phyloP scores from a whole-genome alignment of 2,888 invertebrate genomes.

The Scaptodrosophila latifasciaeformis region DNA sequence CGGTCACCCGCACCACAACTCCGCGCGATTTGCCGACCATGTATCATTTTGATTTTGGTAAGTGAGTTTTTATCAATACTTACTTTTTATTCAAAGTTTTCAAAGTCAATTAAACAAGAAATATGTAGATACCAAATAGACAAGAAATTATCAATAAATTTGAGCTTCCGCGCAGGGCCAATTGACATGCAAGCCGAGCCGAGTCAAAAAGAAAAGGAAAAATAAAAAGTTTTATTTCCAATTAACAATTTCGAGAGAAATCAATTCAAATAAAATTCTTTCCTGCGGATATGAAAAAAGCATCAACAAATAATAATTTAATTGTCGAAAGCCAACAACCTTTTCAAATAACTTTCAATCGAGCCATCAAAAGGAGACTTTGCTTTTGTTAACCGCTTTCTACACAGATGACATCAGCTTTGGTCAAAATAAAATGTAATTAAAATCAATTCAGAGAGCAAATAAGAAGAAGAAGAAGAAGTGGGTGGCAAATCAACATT shows the following conservation, averaged over 20 bases:
- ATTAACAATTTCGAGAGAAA: too few species aligned
- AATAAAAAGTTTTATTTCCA: conserved; percentile 20
- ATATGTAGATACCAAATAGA: not conserved
- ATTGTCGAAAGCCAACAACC: too few species aligned
- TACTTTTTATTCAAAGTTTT: not conserved
- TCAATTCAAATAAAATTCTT: too few species aligned
- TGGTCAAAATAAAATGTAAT: conserved; percentile 15
- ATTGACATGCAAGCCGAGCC: conserved; percentile 29
- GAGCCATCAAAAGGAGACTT: too few species aligned
- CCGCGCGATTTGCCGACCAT: conserved; percentile 65
- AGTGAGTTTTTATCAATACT: conserved; percentile 22
- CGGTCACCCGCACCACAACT: conserved; percentile 59
- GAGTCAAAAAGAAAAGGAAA: conserved; percentile 12
- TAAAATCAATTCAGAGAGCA: not conserved
- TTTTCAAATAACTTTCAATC: too few species aligned
- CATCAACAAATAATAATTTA: too few species aligned
- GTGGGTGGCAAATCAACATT: conserved; percentile 42
- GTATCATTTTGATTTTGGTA: conserved; percentile 67
- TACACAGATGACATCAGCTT: conserved; percentile 50
- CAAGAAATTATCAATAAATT: not conserved
- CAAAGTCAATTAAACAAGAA: not conserved
- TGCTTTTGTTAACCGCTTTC: conserved; percentile 19
- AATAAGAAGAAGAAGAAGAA: conserved; percentile 25
- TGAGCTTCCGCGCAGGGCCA: conserved; percentile 4
- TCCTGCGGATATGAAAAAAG: too few species aligned